A percentile compares a stretch with the other conserved stretches of the same genome.
Evolutionary conservation across 1,140 invertebrate genomes (phyloP).

Genomic region (Platyscapa corneri): DNA sequence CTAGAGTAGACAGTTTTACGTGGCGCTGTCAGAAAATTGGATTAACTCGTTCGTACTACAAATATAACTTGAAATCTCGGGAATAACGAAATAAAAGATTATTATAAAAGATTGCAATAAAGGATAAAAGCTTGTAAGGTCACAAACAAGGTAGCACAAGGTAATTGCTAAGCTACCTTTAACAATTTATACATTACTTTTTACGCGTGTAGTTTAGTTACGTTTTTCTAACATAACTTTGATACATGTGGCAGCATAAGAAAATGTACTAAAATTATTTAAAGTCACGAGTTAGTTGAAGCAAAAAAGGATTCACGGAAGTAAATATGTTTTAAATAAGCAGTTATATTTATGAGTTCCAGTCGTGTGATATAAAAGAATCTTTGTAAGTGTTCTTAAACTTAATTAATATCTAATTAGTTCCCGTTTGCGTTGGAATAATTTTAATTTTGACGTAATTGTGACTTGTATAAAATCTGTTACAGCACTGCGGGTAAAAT

Average conservation of each 20-base stretch:
- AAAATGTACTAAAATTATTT: neutral
- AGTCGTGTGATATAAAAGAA: neutral
- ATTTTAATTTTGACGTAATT: neutral
- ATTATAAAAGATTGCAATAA: too few relatives aligned
- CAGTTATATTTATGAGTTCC: neutral
- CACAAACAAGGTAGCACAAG: too few relatives aligned
- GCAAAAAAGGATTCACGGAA: neutral
- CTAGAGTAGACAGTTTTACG: neutral
- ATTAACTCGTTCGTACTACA: neutral
- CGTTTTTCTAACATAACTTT: neutral
- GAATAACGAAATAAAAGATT: neutral
- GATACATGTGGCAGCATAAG: neutral
- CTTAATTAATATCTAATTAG: slow-evolving; percentile 5
- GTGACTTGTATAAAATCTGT: neutral
- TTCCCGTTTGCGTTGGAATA: neutral
- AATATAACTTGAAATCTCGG: neutral
- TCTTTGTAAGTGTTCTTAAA: neutral
- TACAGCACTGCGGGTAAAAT: neutral
- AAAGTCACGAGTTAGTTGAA: neutral
- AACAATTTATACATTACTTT: neutral
- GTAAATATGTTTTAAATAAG: neutral
- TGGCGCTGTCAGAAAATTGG: neutral
- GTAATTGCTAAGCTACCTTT: too few relatives aligned
- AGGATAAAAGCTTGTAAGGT: too few relatives aligned
- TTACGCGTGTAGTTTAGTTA: neutral